Evolutionary conservation across 2,113 vertebrate genomes (phyloP).

Genomic region (Cyanoderma ruficeps): DNA sequence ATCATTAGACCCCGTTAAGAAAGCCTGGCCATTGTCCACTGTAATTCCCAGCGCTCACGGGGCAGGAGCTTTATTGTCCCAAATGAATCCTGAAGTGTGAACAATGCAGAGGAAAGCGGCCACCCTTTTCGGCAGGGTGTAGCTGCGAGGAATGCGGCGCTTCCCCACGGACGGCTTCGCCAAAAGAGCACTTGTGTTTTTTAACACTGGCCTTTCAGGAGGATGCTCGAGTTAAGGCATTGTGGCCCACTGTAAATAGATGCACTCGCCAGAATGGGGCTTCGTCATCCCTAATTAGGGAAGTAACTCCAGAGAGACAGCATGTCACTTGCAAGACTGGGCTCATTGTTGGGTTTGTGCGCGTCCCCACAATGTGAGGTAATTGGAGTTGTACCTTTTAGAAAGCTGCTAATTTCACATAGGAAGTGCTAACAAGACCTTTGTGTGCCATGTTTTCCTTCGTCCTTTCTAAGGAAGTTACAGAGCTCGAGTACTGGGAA

Average conservation of each 20-base stretch:
- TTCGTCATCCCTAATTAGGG: slow-evolving; percentile 99
- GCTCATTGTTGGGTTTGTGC: slow-evolving; percentile 83
- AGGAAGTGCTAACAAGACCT: slow-evolving; percentile 99
- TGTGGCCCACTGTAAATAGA: slow-evolving; percentile 90
- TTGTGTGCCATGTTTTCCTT: slow-evolving; percentile 99
- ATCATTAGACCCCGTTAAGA: slow-evolving; percentile 89
- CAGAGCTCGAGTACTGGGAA: slow-evolving; percentile 93
- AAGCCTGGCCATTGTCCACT: slow-evolving; percentile 85
- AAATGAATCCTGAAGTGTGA: slow-evolving; percentile 89
- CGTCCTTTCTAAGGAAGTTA: slow-evolving; percentile 95
- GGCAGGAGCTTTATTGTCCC: slow-evolving; percentile 82
- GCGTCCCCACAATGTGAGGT: slow-evolving; percentile 93
- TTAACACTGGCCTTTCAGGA: slow-evolving; percentile 88
- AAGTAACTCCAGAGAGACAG: slow-evolving; percentile 91
- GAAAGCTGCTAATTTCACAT: slow-evolving; percentile 99
- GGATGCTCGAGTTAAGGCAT: slow-evolving; percentile 85
- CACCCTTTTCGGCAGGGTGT: slow-evolving; percentile 78
- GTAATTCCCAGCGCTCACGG: slow-evolving; percentile 87
- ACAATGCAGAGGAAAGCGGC: slow-evolving; percentile 81
- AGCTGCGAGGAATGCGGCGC: slow-evolving; percentile 83
- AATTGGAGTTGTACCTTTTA: slow-evolving; percentile 99
- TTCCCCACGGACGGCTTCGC: slow-evolving; percentile 78
- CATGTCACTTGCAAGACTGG: slow-evolving; percentile 85
- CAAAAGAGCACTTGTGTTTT: slow-evolving; percentile 95
- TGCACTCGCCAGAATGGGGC: slow-evolving; percentile 90